Evolutionary conservation across 2,888 invertebrate species (phyloP).

Genomic region (Oegoconia quadripuncta): DNA sequence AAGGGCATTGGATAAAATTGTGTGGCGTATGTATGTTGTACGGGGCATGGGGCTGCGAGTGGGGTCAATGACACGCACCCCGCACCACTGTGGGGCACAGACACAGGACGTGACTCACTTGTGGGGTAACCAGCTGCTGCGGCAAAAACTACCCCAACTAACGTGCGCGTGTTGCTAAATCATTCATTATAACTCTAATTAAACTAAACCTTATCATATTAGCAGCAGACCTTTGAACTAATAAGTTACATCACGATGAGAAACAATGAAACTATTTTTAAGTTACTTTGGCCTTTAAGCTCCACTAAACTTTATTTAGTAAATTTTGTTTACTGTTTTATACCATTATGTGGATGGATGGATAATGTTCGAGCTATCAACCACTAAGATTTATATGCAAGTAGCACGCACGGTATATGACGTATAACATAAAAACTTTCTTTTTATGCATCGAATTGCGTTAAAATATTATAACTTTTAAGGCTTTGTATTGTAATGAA

Average conservation of each 20-base stretch:
- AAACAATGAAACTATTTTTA: not conserved
- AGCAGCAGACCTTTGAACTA: conserved; percentile 21
- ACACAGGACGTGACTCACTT: conserved; percentile 75
- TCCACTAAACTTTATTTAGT: conserved; percentile 2
- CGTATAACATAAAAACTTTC: conserved; percentile 15
- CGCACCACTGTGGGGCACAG: conserved; percentile 65
- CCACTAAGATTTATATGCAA: conserved; percentile 19
- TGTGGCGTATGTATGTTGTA: conserved; percentile 56
- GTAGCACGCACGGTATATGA: conserved; percentile 21
- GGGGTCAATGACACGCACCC: conserved; percentile 77
- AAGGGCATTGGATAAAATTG: conserved; percentile 68
- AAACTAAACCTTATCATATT: conserved; percentile 28
- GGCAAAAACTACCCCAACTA: conserved; percentile 71
- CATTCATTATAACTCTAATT: conserved; percentile 37
- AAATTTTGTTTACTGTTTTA: conserved; percentile 8
- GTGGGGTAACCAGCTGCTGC: conserved; percentile 75
- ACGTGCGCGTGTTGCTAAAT: conserved; percentile 26
- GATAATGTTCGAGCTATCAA: conserved; percentile 19
- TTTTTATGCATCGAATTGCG: conserved; percentile 10
- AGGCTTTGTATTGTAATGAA: conserved; percentile 8
- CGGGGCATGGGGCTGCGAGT: conserved; percentile 70
- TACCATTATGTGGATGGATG: too few relatives aligned
- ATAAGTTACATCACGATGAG: conserved; percentile 6
- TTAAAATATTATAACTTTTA: conserved; percentile 11
- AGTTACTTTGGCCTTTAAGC: not conserved